phyloP scores from a whole-genome alignment of 2,797 vertebrate genomes.

The Passerculus sandwichensis region DNA sequence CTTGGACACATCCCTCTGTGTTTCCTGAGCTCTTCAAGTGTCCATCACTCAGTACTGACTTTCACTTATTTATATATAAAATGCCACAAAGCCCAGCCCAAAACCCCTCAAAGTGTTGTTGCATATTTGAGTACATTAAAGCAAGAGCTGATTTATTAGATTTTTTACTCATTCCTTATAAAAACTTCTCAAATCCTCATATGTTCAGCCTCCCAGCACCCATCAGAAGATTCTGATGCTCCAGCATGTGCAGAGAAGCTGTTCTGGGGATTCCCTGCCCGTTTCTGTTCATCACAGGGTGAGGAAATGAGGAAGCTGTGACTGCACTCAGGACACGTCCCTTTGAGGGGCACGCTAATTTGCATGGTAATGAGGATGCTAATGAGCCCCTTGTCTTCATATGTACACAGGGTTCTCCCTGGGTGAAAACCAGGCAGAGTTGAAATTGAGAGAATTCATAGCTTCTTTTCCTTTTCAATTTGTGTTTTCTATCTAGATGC shows the following conservation, averaged over 20 bases:
- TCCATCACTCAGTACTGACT: neutral
- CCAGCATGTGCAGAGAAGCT: neutral
- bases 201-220: neutral
- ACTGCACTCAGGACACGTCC: slow-evolving; percentile 8
- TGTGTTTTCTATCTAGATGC: neutral
- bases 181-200: neutral
- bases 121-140: rapidly evolving
- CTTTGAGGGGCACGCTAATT: slow-evolving; percentile 25
- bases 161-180: neutral
- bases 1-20: neutral
- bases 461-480: neutral
- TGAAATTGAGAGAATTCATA: neutral
- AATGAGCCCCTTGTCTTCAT: slow-evolving; percentile 44
- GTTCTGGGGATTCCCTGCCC: neutral
- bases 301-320: neutral
- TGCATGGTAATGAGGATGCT: slow-evolving; percentile 50
- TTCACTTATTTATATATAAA: neutral
- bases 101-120: neutral
- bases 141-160: neutral
- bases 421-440: neutral
- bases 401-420: slow-evolving; percentile 18
- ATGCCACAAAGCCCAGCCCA: neutral
- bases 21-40: neutral
- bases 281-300: neutral
- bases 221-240: neutral